Evolutionary conservation across 2,797 vertebrate genomes (phyloP).

Genomic region (Simalia tracyae): DNA sequence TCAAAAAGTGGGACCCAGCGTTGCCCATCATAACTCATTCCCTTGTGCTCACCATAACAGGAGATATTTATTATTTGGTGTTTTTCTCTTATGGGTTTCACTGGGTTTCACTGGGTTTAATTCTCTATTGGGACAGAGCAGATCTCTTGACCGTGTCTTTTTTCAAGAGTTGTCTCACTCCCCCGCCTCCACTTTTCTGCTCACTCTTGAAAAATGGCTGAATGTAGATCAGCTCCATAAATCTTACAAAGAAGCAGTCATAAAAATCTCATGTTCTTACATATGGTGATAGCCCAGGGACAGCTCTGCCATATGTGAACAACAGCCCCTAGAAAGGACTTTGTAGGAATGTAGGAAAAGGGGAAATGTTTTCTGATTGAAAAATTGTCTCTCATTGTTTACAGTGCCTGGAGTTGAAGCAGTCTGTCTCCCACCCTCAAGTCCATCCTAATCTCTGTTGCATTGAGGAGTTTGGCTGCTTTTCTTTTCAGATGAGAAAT

Average conservation of each 20-base stretch:
- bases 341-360: background rate
- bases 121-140: background rate
- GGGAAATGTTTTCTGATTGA: background rate
- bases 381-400: constrained; percentile 55
- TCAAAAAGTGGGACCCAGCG: background rate
- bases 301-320: constrained; percentile 70
- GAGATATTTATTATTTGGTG: background rate
- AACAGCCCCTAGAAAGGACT: constrained; percentile 48
- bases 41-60: too few relatives aligned
- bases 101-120: background rate
- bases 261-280: constrained; percentile 84
- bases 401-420: constrained; percentile 23
- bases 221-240: constrained; percentile 86
- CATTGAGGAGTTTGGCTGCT: background rate
- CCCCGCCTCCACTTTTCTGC: background rate
- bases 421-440: background rate
- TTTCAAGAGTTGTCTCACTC: too few relatives aligned
- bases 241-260: constrained; percentile 86
- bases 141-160: background rate
- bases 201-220: constrained; percentile 82
- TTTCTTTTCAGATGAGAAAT: constrained; percentile 46
- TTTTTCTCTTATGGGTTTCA: background rate
- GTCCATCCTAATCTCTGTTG: constrained; percentile 10
- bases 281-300: constrained; percentile 78
- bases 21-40: background rate